Base-by-base conservation (phyloP, 2,888 invertebrate species). In the Agrotis puta region DNA sequence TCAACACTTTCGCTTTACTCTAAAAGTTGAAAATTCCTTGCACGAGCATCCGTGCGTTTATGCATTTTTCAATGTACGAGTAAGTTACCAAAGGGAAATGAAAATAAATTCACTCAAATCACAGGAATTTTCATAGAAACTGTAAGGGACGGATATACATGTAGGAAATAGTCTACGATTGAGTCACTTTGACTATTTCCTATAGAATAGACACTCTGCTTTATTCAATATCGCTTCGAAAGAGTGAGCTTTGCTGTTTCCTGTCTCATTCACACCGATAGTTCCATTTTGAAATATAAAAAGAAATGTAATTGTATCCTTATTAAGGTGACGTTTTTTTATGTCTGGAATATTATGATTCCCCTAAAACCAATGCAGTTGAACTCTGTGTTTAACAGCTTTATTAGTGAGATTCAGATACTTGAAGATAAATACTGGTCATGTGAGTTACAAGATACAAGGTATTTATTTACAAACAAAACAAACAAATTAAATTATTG, bases 121-220 rank as follows among this genome's bases (percentile, higher is more conserved):
- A 14, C 24, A 1, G 16, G n/a, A 24, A 24, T 43, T 6, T 61
- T 43, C 16, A 14, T 14, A 39, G 14, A 18, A n/a, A 56, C 22
- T 2, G 18, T 22, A 16, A 4, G 2, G 14, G 22, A 14, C 3
- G 57, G 18, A n/a, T 18, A 14, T 39, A 2, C 22, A 39, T 2
- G 39, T 11, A 39, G 39, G 39, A 39, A 39, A 39, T 39, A 11
- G 39, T 39, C 11, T 39, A 11, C 39, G 9, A 39, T 39, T 39
- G 39, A 39, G 39, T 39, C 39, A n/a, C 22, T 64, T 57, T 39
- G 14, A 57, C 5, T 57, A 57, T 57, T 64, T 58, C 39, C 27
- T 18, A 3, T 48, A 62, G 16, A 20, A 2, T 48, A 62, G 5
- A 16, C 27, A 20, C 27, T 3, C 27, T n/a, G 27, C 22, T 62